Base-by-base conservation (phyloP, 2,113 vertebrate species). In the Callipepla squamata region DNA sequence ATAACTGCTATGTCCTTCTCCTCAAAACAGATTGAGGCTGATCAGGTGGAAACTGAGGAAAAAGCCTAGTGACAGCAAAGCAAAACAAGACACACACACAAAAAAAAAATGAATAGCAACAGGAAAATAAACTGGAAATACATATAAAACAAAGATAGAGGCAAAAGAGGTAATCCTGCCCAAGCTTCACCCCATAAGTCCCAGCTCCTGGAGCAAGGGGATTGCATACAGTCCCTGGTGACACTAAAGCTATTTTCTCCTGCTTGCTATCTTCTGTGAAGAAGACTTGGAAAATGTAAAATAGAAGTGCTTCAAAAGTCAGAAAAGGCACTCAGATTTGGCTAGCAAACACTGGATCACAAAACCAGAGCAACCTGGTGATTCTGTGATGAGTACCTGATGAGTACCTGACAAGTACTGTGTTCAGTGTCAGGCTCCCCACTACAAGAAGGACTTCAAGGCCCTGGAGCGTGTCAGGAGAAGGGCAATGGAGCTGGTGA, bases 41-140 rank as follows among this genome's bases (percentile, higher is more conserved):
- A 51, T 93, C 73, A 80, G 85, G 72, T 92, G 40, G 72, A 93
- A 92, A 91, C n/a, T 34, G 45, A 77, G 28, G 36, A 48, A 42
- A 91, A 85, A 77, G 11, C 3, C 5, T 73, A 73, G 72, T 70
- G 67, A 92, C 89, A 80, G 40, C n/a, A 67, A 87, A 91, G 45
- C 6, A 2, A 62, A 89, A 86, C 81, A 65, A 62, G 18, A n/a
- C 17, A 19, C 40, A 40, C 40, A 40, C 40, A 40, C 40, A 40
- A 10, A 38, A 38, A 38, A 63, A 63, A 23, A 84, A 45, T 74
- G 21, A 82, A 84, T 62, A 62, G 28, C 59, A 94, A 74, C 19
- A 74, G 72, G 40, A 91, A 90, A 85, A 80, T 80, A 90, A 96
- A 79, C 74, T 82, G 67, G 55, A 92, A 87, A 66, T 22, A 21